Percentiles rank a stretch among this genome's conserved stretches.
phyloP scores from a whole-genome alignment of 1,140 invertebrate species.

The Drosophila eugracilis region DNA sequence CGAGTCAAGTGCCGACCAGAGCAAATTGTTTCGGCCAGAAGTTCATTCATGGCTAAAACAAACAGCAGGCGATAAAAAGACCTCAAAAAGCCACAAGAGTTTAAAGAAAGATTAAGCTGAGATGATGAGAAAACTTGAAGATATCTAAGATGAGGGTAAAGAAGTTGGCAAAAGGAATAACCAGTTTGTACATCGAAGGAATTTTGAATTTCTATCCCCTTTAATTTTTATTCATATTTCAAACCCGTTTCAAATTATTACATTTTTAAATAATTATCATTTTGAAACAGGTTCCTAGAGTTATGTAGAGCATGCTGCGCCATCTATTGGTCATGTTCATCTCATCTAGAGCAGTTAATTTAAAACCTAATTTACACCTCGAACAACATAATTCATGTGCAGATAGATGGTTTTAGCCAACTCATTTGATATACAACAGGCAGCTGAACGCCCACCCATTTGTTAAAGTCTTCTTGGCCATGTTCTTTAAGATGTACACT shows the following conservation, averaged over 20 bases:
- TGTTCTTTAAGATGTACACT: constrained; percentile 11
- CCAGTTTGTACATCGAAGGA: constrained; percentile 11
- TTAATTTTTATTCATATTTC: no score
- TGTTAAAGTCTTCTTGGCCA: constrained; percentile 35
- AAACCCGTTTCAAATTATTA: not conserved
- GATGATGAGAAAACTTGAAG: not conserved
- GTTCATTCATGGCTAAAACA: constrained; percentile 42
- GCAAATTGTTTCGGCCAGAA: constrained; percentile 36
- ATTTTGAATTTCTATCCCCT: constrained; percentile 7
- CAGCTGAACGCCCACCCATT: constrained; percentile 38
- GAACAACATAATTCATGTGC: constrained; percentile 46
- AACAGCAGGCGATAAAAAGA: constrained; percentile 24
- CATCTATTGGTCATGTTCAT: not conserved
- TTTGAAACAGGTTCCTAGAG: constrained; percentile 15
- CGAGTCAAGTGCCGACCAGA: constrained; percentile 41
- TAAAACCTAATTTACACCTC: constrained; percentile 59
- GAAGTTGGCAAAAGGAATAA: constrained; percentile 4
- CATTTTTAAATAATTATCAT: not conserved
- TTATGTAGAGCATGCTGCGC: constrained; percentile 1
- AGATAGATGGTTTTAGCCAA: constrained; percentile 14
- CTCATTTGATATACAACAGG: constrained; percentile 42
- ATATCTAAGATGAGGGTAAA: constrained; percentile 3
- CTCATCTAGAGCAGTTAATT: constrained; percentile 25
- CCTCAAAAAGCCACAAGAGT: constrained; percentile 19
- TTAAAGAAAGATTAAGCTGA: constrained; percentile 32